phyloP scores from a whole-genome alignment of 2,797 vertebrate species.

The Lepus townsendii region DNA sequence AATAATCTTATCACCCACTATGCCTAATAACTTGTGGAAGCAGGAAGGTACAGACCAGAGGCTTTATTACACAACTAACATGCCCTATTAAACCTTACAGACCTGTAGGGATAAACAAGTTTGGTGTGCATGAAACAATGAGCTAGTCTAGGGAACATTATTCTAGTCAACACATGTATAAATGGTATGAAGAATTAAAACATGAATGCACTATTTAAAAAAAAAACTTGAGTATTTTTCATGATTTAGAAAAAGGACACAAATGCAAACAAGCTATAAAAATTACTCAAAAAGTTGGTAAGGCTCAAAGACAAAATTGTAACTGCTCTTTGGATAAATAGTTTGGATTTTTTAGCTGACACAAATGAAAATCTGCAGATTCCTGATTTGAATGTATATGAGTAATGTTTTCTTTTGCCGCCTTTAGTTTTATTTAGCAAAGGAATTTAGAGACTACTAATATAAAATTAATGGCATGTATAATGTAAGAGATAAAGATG shows the following conservation, averaged over 20 bases:
- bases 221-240: background rate
- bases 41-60: background rate
- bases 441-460: background rate
- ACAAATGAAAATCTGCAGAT: background rate
- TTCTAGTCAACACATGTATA: background rate
- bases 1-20: background rate
- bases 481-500: background rate
- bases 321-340: background rate
- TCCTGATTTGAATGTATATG: background rate
- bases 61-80: background rate
- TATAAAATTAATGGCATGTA: background rate
- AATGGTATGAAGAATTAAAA: background rate
- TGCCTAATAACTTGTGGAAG: background rate
- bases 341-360: constrained; percentile 13
- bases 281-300: background rate
- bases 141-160: background rate
- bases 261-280: background rate
- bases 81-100: background rate
- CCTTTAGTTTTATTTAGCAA: constrained; percentile 30
- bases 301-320: background rate
- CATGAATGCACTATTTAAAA: background rate
- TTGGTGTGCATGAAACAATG: background rate
- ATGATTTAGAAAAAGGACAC: constrained; percentile 5
- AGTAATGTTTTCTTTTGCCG: constrained; percentile 19
- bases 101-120: background rate